Evolutionary conservation across 2,888 invertebrate species (phyloP), one percentile per base, ranked within the genome.

Genomic region (Oithona nana): DNA sequence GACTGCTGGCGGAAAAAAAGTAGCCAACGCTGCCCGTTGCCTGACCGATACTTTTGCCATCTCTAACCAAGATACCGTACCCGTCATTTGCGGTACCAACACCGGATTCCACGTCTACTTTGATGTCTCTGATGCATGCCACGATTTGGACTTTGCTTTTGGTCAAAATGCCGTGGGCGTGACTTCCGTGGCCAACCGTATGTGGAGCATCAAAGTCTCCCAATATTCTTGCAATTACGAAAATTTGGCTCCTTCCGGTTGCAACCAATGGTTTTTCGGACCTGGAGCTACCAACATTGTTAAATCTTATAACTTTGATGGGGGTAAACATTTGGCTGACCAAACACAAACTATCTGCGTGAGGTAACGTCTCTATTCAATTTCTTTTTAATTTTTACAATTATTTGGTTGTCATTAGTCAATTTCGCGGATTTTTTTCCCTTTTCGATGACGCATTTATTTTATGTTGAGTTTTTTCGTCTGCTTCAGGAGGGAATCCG

Each of bases 331-430:
- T 59, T 49, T 59, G 39, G 59, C 59, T 13, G 26, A 48, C 29
- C 59, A 59, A 50, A 29, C 48, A 16, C 59, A 59, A 49, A 50
- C 24, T 11, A 59, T 59, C 13, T 57, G 57, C 22, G 57, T 57
- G 2, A 3, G 57, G 57, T 57, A 29, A 57, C 2, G 11, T 16
- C 11, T 13, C 16, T 39, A 39, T 39, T 39, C 39, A 11, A 11
- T 16, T 13, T 39, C 11, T 39, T 39, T 39, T 39, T n/a, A n/a
- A n/a, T n/a, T n/a, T n/a, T n/a, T n/a, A n/a, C n/a, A n/a, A n/a
- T n/a, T n/a, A n/a, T n/a, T n/a, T n/a, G n/a, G n/a, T n/a, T n/a
- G n/a, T n/a, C n/a, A n/a, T n/a, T n/a, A n/a, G n/a, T n/a, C n/a
- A n/a, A n/a, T n/a, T n/a, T n/a, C n/a, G n/a, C n/a, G n/a, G n/a